phyloP scores from a whole-genome alignment of 2,797 vertebrate species.

The Xyrichtys novacula region DNA sequence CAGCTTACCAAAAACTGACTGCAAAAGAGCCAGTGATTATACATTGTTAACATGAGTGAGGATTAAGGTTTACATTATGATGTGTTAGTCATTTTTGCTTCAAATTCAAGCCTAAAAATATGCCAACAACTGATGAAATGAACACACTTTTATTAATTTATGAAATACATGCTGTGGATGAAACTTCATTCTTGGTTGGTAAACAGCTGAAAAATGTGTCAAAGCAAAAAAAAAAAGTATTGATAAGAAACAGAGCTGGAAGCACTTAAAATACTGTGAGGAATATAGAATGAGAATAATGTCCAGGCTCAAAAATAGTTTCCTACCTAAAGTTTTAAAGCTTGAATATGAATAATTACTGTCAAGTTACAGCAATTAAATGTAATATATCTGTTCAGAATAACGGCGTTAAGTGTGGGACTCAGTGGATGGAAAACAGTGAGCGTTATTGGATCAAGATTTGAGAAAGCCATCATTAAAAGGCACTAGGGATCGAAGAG shows the following conservation, averaged over 20 bases:
- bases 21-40: constrained; percentile 14
- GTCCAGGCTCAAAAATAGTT: no score
- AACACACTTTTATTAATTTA: neutral
- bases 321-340: no score
- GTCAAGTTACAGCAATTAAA: constrained; percentile 16
- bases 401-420: neutral
- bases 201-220: constrained; percentile 5
- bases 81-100: neutral
- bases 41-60: neutral
- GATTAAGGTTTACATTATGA: neutral
- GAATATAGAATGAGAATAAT: no score
- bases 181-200: neutral
- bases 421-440: constrained; percentile 4
- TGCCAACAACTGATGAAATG: neutral
- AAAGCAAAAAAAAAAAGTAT: neutral
- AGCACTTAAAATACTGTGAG: neutral
- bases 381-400: constrained; percentile 9
- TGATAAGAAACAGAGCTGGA: neutral
- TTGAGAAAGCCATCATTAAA: neutral
- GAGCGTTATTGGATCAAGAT: neutral
- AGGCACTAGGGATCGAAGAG: neutral
- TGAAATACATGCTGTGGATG: neutral
- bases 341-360: neutral
- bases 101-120: neutral
- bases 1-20: constrained; percentile 15